phyloP scores from a whole-genome alignment of 1,140 invertebrate species.

The Pissodes strobi region DNA sequence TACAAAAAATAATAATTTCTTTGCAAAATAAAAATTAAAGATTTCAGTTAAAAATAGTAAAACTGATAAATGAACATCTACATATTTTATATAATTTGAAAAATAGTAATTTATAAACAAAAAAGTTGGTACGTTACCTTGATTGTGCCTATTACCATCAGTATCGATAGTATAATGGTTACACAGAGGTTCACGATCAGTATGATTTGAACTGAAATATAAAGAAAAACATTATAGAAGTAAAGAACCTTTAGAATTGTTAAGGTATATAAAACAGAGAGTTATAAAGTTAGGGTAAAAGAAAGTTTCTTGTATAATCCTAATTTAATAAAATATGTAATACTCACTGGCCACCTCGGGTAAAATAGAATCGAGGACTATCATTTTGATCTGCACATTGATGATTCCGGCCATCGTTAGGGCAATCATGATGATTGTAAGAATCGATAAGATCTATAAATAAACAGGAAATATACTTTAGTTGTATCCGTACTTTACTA shows the following conservation, averaged over 20 bases:
- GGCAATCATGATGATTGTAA: conserved; percentile 61
- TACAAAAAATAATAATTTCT: too few species aligned
- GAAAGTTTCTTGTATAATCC: too few species aligned
- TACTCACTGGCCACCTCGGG: conserved; percentile 57
- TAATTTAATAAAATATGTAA: background rate
- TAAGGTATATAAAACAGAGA: too few species aligned
- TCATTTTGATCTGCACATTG: conserved; percentile 70
- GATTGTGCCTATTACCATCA: conserved; percentile 74
- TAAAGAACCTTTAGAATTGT: too few species aligned
- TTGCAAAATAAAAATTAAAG: too few species aligned
- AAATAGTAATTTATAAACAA: too few species aligned
- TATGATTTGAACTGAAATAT: conserved; percentile 72
- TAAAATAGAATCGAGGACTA: conserved; percentile 65
- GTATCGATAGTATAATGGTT: conserved; percentile 75
- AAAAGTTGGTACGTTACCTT: too few species aligned
- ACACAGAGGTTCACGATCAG: conserved; percentile 79
- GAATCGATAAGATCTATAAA: conserved; percentile 63
- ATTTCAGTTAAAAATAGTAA: too few species aligned
- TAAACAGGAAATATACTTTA: too few species aligned
- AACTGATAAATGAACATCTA: too few species aligned
- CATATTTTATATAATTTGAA: too few species aligned
- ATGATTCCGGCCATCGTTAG: conserved; percentile 49
- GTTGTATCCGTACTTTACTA: background rate
- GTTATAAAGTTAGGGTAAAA: too few species aligned
- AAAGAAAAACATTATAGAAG: conserved; percentile 14